A percentile compares a stretch with the other conserved stretches of the same genome.
Evolutionary conservation across 2,797 vertebrate genomes (phyloP).

Genomic region (Lithobates sylvaticus): DNA sequence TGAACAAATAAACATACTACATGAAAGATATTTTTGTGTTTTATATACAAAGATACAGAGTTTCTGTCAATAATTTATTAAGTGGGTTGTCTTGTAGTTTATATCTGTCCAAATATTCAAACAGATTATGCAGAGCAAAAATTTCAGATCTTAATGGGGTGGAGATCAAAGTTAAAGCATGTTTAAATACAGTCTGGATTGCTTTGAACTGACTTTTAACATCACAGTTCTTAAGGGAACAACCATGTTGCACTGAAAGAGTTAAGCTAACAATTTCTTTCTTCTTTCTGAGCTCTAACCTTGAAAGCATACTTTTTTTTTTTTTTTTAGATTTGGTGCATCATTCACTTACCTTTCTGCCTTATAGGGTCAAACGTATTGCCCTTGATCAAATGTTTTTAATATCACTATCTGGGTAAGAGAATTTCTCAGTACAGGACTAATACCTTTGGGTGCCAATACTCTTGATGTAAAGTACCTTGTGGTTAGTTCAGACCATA

Average conservation of each 20-base stretch:
- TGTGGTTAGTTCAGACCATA: not conserved
- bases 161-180: conserved; percentile 52
- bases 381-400: too few relatives aligned
- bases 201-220: conserved; percentile 54
- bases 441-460: not conserved
- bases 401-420: too few relatives aligned
- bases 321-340: not conserved
- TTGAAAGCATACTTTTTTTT: not conserved
- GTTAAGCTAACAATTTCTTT: conserved; percentile 15
- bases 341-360: not conserved
- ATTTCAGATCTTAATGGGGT: conserved; percentile 40
- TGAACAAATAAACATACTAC: conserved; percentile 68
- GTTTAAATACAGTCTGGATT: conserved; percentile 28
- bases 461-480: not conserved
- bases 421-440: too few relatives aligned
- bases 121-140: conserved; percentile 41
- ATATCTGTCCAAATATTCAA: conserved; percentile 60
- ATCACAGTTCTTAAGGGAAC: not conserved
- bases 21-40: conserved; percentile 65
- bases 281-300: not conserved
- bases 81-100: conserved; percentile 67
- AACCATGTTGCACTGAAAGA: not conserved
- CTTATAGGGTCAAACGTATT: not conserved
- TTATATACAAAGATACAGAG: conserved; percentile 61
- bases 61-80: conserved; percentile 62